Evolutionary conservation across 2,888 invertebrate genomes (phyloP), one percentile per base, ranked within the genome.

Genomic region (Acanthosepion esculentum): DNA sequence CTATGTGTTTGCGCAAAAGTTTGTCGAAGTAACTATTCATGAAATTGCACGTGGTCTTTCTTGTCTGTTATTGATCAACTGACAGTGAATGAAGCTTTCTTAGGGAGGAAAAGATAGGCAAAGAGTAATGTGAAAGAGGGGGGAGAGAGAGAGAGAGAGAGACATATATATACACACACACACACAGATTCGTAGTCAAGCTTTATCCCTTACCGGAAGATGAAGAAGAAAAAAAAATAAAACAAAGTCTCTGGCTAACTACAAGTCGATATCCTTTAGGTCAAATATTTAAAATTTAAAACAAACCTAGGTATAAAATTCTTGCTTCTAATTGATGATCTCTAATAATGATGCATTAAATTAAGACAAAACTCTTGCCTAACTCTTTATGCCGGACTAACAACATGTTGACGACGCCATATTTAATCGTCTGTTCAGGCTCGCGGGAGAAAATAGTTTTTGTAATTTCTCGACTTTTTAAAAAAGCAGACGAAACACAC

Each of bases 381-480:
- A 78, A 78, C 78, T 78, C n/a, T 78, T 78, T n/a, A 93, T 53
- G 23, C 29, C 92, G 48, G 41, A 48, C 50, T 55, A 94, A 64
- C 94, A 94, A 94, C 94, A 94, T 64, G 94, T 94, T 94, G 94
- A 94, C 93, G 93, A 50, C 94, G 94, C 94, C 94, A 94, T 94
- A 53, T 94, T 94, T 55, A 55, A 64, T 55, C 59, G 59, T 55
- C 64, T 64, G 55, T 55, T 92, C 48, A 92, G 29, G 92, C 94
- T 55, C 59, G 94, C 94, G 55, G 94, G 94, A 94, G 94, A 94
- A 59, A 55, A 50, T 48, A 93, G 7, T 48, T 93, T 92, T 50
- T 93, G 93, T 78, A 78, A 78, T 78, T 78, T 78, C 78, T 78
- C 33, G n/a, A 78, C 78, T 78, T 78, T 78, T 78, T 5, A 33